Conservation (phyloP, 2,888 invertebrate genomes). For the Panzeria rudis region DNA sequence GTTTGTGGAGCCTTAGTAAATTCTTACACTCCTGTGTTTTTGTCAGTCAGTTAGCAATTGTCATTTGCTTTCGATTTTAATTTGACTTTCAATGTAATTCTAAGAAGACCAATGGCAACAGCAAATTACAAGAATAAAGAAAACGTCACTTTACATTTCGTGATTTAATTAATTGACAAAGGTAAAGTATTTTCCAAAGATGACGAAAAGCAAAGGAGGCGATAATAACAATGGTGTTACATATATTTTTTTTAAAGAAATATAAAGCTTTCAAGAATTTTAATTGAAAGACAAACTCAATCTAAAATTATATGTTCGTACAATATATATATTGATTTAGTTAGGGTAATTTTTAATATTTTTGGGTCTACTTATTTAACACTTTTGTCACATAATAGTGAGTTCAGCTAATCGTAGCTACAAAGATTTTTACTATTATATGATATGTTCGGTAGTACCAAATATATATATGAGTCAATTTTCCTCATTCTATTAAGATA, state of each 20-base stretch:
- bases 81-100: constrained; percentile 32
- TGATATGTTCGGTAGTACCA: no score
- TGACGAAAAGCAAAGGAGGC: constrained; percentile 15
- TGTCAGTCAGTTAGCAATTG: constrained; percentile 59
- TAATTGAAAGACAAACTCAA: no score
- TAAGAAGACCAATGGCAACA: constrained; percentile 28
- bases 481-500: no score
- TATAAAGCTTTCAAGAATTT: background rate
- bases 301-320: no score
- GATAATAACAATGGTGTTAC: constrained; percentile 21
- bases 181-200: constrained; percentile 50
- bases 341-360: no score
- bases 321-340: no score
- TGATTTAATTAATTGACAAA: constrained; percentile 68
- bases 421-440: no score
- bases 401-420: no score
- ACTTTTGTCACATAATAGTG: no score
- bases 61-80: constrained; percentile 50
- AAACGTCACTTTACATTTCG: constrained; percentile 59
- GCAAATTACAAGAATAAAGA: constrained; percentile 1
- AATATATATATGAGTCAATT: no score
- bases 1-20: constrained; percentile 44
- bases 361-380: no score
- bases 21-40: constrained; percentile 49
- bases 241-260: background rate